These are phyloP conservation scores for Denticeps clupeoides DNA, from an alignment of 2,797 vertebrate species.

Conservation along the genomic window DNA sequence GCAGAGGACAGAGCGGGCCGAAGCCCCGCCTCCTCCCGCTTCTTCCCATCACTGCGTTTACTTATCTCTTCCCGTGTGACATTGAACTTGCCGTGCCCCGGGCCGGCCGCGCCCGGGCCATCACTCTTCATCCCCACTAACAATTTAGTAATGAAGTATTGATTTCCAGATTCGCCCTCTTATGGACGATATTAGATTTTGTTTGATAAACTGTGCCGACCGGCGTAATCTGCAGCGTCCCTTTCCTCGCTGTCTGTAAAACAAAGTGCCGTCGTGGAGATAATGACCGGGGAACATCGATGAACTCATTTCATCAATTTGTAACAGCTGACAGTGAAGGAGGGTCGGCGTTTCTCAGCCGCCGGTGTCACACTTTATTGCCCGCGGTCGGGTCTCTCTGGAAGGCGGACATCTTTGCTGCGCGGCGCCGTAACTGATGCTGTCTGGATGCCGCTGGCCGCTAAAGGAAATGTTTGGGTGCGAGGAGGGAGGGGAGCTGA, in stretches of 20 bases:
- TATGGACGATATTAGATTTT: conserved; percentile 98
- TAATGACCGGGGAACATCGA: conserved; percentile 88
- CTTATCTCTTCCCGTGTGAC: conserved; percentile 68
- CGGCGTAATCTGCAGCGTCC: conserved; percentile 64
- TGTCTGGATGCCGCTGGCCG: conserved; percentile 88
- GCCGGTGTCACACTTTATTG: conserved; percentile 85
- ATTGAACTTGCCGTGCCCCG: conserved; percentile 79
- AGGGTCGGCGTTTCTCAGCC: conserved; percentile 77
- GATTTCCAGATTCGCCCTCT: conserved; percentile 97
- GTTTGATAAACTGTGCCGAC: conserved; percentile 94
- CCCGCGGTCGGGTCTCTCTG: conserved; percentile 71
- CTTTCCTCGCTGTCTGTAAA: conserved; percentile 77
- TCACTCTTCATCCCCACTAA: conserved; percentile 95
- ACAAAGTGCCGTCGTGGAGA: conserved; percentile 94
- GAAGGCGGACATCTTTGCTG: conserved; percentile 81
- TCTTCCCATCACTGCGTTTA: conserved; percentile 67
- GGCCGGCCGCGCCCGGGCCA: conserved; percentile 77
- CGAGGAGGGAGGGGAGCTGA: too few species aligned
- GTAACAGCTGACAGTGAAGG: conserved; percentile 90
- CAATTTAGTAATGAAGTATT: conserved; percentile 99
- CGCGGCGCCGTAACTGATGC: conserved; percentile 88
- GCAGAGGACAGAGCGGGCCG: too few species aligned
- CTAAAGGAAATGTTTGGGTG: conserved; percentile 98
- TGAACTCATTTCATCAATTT: conserved; percentile 93
- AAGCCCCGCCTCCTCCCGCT: conserved; percentile 32